These are phyloP conservation scores for Actenoides hombroni DNA, from an alignment of 2,113 vertebrate species.

Conservation along the genomic window DNA sequence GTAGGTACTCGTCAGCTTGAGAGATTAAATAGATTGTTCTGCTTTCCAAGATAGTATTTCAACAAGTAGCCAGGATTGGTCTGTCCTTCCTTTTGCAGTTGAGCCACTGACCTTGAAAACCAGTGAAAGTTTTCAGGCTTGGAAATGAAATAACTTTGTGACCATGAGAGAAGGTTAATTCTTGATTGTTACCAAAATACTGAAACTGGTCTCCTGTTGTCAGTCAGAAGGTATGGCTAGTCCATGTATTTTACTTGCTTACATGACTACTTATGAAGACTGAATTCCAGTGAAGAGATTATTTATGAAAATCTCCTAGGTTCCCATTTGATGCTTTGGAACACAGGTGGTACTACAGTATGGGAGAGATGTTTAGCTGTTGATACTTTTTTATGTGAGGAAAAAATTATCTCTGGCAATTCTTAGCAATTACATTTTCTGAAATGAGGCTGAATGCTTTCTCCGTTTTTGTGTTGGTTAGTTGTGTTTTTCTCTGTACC, in stretches of 20 bases:
- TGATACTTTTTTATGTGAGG: not conserved
- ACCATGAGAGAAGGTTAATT: not conserved
- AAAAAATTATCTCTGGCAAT: not conserved
- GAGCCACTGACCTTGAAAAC: not conserved
- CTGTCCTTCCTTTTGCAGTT: not conserved
- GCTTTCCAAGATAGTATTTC: not conserved
- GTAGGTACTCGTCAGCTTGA: not conserved
- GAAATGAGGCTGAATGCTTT: not conserved
- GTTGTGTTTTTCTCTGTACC: not conserved
- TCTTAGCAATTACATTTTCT: not conserved
- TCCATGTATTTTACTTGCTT: not conserved
- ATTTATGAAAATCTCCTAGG: not conserved
- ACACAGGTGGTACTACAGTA: not conserved
- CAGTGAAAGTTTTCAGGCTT: not conserved
- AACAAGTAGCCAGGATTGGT: not conserved
- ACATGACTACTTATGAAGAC: not conserved
- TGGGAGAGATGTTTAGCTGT: not conserved
- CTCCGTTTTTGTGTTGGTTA: not conserved
- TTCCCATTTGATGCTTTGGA: not conserved
- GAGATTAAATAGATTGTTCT: not conserved
- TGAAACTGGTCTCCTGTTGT: not conserved
- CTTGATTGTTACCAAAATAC: not conserved
- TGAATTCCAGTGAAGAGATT: not conserved
- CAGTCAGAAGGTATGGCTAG: not conserved
- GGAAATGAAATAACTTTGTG: not conserved